These are phyloP conservation scores for Conus canariensis DNA, from an alignment of 2,888 invertebrate species.

Conservation along the genomic window DNA sequence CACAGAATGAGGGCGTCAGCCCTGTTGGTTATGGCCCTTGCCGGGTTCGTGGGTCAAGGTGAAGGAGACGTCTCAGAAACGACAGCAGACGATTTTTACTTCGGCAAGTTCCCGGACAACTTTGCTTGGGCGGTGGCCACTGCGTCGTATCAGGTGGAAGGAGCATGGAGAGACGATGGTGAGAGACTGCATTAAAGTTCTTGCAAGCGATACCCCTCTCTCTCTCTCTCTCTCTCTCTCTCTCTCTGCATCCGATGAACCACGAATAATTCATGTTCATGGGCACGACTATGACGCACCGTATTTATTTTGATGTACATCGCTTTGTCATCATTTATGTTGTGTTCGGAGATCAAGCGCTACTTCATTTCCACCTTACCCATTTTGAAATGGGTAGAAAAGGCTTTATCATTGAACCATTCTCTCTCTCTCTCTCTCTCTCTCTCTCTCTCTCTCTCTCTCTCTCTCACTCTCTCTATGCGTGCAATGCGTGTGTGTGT, in stretches of 20 bases:
- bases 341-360: too few relatives aligned
- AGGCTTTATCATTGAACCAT: background rate
- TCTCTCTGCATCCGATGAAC: background rate
- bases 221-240: background rate
- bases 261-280: too few relatives aligned
- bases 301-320: too few relatives aligned
- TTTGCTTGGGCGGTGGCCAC: constrained; percentile 78
- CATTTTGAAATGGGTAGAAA: too few relatives aligned
- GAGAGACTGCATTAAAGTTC: constrained; percentile 19
- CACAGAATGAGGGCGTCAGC: background rate
- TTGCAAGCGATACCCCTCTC: background rate
- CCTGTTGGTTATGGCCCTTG: constrained; percentile 20
- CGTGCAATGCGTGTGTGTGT: background rate
- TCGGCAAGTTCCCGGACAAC: constrained; percentile 66
- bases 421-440: too few relatives aligned
- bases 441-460: too few relatives aligned
- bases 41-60: constrained; percentile 20
- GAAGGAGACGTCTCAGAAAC: constrained; percentile 8
- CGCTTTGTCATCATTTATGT: too few relatives aligned
- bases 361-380: too few relatives aligned
- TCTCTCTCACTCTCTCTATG: too few relatives aligned
- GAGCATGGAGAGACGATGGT: constrained; percentile 84
- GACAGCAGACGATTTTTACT: constrained; percentile 54
- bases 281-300: too few relatives aligned
- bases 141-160: constrained; percentile 84